A percentile compares a stretch with the other conserved stretches of the same genome.
These are phyloP conservation scores for Polyploca ridens DNA, from an alignment of 2,888 invertebrate species.

Conservation along the genomic window DNA sequence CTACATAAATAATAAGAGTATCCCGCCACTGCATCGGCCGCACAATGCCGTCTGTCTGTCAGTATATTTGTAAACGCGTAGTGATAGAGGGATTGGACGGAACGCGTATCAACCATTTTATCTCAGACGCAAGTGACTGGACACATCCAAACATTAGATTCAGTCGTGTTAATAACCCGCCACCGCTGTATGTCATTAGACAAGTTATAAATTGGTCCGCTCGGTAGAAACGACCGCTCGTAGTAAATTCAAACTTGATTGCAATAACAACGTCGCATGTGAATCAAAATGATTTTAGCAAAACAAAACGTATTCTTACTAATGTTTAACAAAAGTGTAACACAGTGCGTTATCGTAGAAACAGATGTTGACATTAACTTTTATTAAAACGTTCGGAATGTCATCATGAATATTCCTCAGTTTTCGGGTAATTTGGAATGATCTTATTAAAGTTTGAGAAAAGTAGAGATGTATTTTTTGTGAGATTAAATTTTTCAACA, in stretches of 20 bases:
- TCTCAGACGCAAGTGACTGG: slow-evolving; percentile 41
- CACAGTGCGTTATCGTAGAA: background rate
- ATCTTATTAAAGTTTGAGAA: background rate
- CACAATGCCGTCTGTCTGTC: slow-evolving; percentile 33
- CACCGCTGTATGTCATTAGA: slow-evolving; percentile 39
- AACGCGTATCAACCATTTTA: slow-evolving; percentile 24
- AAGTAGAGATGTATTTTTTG: background rate
- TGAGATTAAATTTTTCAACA: background rate
- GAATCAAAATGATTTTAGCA: slow-evolving; percentile 15
- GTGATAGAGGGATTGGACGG: slow-evolving; percentile 12
- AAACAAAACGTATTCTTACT: background rate
- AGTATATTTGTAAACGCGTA: slow-evolving; percentile 35
- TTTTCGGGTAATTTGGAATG: background rate
- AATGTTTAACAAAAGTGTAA: slow-evolving; percentile 3
- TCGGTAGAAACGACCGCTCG: slow-evolving; percentile 27
- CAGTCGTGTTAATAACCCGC: slow-evolving; percentile 42
- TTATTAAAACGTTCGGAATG: background rate
- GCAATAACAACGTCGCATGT: slow-evolving; percentile 18
- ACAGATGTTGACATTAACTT: background rate
- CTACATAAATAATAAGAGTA: slow-evolving; percentile 68
- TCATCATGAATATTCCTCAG: background rate
- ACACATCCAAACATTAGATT: slow-evolving; percentile 50
- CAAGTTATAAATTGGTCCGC: slow-evolving; percentile 36
- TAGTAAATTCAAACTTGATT: slow-evolving; percentile 21
- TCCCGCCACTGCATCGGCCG: slow-evolving; percentile 22